phyloP scores from a whole-genome alignment of 2,888 invertebrate genomes.

The Athalia circularis region DNA sequence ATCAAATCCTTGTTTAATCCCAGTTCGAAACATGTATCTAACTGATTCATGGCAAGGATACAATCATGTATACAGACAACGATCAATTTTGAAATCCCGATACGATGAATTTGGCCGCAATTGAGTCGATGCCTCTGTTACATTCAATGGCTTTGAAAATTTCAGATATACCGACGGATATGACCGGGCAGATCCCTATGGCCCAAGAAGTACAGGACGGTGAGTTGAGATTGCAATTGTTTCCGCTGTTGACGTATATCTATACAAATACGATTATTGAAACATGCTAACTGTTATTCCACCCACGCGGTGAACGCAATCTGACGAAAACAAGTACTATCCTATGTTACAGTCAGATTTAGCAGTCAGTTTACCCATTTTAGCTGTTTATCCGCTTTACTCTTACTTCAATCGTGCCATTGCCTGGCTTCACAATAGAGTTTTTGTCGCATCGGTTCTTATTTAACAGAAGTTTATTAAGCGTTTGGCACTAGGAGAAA shows the following conservation, averaged over 20 bases:
- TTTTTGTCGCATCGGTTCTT: conserved; percentile 3
- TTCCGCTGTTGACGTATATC: conserved; percentile 1
- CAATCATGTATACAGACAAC: neutral
- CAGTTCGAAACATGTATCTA: conserved; percentile 17
- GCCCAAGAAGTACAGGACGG: conserved; percentile 72
- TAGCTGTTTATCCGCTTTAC: conserved; percentile 4
- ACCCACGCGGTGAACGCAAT: neutral
- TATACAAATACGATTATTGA: neutral
- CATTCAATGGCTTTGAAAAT: neutral
- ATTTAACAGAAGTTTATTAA: neutral
- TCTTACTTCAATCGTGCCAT: conserved; percentile 13
- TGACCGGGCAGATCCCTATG: conserved; percentile 72
- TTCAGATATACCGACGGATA: conserved; percentile 71
- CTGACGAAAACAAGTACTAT: conserved; percentile 14
- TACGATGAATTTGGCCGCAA: no score
- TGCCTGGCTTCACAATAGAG: neutral
- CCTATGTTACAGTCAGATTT: conserved; percentile 3
- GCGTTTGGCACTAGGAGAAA: neutral
- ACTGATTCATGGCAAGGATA: conserved; percentile 44
- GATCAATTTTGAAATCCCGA: neutral
- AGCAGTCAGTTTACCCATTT: neutral
- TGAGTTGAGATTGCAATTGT: conserved; percentile 61
- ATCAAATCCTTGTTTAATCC: conserved; percentile 37
- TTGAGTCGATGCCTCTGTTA: no score
- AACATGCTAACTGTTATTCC: conserved; percentile 6